Conservation (phyloP, 2,113 vertebrate genomes). For the Ceratotherium simum region DNA sequence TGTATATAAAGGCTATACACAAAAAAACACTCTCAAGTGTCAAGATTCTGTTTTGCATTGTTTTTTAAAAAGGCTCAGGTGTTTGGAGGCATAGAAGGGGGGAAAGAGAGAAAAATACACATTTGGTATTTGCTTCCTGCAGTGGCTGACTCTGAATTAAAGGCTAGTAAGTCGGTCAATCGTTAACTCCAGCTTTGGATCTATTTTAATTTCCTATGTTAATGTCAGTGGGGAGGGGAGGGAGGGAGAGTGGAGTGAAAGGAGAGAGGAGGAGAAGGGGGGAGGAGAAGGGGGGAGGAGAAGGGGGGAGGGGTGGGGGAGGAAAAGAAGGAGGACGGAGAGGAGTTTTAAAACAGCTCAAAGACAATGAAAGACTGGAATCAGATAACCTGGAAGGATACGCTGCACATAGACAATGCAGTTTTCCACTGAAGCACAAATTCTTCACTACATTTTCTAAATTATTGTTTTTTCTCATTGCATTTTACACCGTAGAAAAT, state of each 20-base stretch:
- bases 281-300: not conserved
- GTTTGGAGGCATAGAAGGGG: not conserved
- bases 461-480: not conserved
- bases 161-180: not conserved
- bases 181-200: not conserved
- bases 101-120: not conserved
- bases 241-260: no score
- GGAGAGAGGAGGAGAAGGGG: not conserved
- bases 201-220: not conserved
- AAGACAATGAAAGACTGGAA: not conserved
- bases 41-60: not conserved
- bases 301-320: not conserved
- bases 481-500: conserved; percentile 4
- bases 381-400: not conserved
- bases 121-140: not conserved
- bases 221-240: not conserved
- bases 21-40: not conserved
- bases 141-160: not conserved
- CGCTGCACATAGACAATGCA: not conserved
- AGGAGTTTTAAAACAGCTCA: not conserved
- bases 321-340: not conserved
- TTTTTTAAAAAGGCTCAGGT: conserved; percentile 27
- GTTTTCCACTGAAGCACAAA: not conserved
- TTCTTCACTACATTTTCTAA: not conserved
- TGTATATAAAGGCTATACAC: not conserved